Evolutionary conservation across 2,888 invertebrate species (phyloP).

Genomic region (Diplazon laetatorius): DNA sequence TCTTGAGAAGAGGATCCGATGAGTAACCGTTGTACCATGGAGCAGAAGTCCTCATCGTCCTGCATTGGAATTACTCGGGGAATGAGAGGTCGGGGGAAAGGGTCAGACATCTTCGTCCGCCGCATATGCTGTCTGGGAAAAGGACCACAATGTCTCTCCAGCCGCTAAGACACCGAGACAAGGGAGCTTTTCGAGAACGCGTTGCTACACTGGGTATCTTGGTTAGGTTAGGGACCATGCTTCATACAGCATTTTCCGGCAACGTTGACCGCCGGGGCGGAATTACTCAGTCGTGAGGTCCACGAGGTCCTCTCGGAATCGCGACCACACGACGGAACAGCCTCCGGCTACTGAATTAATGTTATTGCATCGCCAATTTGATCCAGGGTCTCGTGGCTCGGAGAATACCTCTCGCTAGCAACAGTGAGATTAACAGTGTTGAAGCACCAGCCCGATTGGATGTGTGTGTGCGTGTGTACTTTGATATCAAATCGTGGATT

Average conservation of each 20-base stretch:
- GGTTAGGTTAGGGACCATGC: slow-evolving; percentile 67
- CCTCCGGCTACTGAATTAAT: slow-evolving; percentile 78
- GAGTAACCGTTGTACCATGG: no score
- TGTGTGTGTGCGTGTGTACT: not conserved
- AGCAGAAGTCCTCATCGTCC: slow-evolving; percentile 77
- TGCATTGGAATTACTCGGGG: slow-evolving; percentile 80
- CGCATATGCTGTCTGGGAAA: slow-evolving; percentile 78
- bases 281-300: slow-evolving; percentile 73
- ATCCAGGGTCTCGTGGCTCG: slow-evolving; percentile 66
- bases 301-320: slow-evolving; percentile 63
- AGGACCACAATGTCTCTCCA: slow-evolving; percentile 73
- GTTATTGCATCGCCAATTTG: slow-evolving; percentile 78
- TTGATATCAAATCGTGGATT: not conserved
- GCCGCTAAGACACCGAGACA: slow-evolving; percentile 67
- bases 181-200: slow-evolving; percentile 69
- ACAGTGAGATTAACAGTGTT: slow-evolving; percentile 70
- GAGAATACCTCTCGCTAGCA: slow-evolving; percentile 58
- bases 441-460: slow-evolving; percentile 12
- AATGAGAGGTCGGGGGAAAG: slow-evolving; percentile 50
- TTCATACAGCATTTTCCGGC: slow-evolving; percentile 62
- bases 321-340: slow-evolving; percentile 68
- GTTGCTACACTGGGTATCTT: slow-evolving; percentile 51
- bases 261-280: slow-evolving; percentile 78
- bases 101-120: slow-evolving; percentile 72
- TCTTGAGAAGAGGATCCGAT: no score